These are phyloP conservation scores for Synanthedon andrenaeformis DNA, from an alignment of 2,888 invertebrate species.

Conservation along the genomic window DNA sequence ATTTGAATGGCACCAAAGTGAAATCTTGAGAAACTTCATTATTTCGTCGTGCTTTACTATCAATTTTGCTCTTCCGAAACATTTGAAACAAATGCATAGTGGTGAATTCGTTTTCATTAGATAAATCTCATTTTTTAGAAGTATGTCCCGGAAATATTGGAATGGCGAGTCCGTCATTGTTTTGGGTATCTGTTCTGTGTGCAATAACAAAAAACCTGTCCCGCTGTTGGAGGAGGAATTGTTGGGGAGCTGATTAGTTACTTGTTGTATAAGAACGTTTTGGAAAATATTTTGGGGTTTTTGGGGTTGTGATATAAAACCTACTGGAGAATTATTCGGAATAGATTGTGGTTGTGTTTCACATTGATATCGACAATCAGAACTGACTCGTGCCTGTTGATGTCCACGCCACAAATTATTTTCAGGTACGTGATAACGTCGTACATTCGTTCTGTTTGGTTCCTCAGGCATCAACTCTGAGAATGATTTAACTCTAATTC, in stretches of 20 bases:
- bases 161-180: conserved; percentile 42
- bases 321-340: no score
- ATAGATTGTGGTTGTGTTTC: no score
- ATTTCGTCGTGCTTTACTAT: conserved; percentile 32
- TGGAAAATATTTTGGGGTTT: background rate
- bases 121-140: conserved; percentile 31
- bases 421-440: background rate
- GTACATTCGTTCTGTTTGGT: background rate
- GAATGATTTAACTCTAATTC: conserved; percentile 54
- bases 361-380: no score
- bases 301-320: no score
- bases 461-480: conserved; percentile 45
- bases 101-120: conserved; percentile 23
- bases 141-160: conserved; percentile 34
- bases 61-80: conserved; percentile 46
- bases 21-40: conserved; percentile 30
- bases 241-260: no score
- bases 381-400: no score
- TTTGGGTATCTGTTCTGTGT: conserved; percentile 45
- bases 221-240: background rate
- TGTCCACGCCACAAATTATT: background rate
- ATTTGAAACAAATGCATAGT: conserved; percentile 18
- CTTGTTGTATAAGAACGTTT: no score
- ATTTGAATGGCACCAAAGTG: conserved; percentile 26
- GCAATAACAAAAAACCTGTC: conserved; percentile 24